These are phyloP conservation scores for Himalopsyche tibetana DNA, from an alignment of 2,888 invertebrate genomes.

Conservation along the genomic window DNA sequence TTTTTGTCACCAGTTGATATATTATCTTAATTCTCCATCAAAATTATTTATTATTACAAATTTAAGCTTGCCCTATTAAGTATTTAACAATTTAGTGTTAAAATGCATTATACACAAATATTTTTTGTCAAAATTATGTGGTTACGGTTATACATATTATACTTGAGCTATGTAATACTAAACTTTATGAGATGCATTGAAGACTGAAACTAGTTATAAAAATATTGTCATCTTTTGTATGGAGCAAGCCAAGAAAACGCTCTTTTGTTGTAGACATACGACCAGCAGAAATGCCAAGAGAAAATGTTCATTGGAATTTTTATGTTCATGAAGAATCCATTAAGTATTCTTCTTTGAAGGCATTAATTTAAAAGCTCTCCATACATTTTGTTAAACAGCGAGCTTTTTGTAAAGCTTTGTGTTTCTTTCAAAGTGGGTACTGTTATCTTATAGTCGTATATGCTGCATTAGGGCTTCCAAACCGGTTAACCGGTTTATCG, in stretches of 20 bases:
- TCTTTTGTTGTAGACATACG: conserved; percentile 24
- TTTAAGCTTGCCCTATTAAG: no score
- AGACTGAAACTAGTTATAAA: conserved; percentile 25
- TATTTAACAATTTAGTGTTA: no score
- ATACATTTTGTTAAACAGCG: conserved; percentile 35
- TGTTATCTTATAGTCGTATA: background rate
- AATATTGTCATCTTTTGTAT: conserved; percentile 34
- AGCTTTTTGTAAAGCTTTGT: conserved; percentile 40
- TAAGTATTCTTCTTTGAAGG: conserved; percentile 41
- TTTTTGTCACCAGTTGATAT: no score
- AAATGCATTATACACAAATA: no score
- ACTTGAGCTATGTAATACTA: no score
- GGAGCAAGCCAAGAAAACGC: background rate
- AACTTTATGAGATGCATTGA: background rate
- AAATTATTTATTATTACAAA: no score
- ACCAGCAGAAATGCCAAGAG: conserved; percentile 38
- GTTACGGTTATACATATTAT: no score
- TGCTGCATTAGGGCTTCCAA: no score
- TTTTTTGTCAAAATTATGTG: no score
- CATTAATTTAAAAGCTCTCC: conserved; percentile 41
- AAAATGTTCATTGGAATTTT: conserved; percentile 42
- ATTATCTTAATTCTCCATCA: no score
- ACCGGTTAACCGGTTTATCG: no score
- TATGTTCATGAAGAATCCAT: conserved; percentile 42
- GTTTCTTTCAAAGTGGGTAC: conserved; percentile 1